These are phyloP conservation scores for Nettapus auritus DNA, from an alignment of 2,113 vertebrate species.

Conservation along the genomic window DNA sequence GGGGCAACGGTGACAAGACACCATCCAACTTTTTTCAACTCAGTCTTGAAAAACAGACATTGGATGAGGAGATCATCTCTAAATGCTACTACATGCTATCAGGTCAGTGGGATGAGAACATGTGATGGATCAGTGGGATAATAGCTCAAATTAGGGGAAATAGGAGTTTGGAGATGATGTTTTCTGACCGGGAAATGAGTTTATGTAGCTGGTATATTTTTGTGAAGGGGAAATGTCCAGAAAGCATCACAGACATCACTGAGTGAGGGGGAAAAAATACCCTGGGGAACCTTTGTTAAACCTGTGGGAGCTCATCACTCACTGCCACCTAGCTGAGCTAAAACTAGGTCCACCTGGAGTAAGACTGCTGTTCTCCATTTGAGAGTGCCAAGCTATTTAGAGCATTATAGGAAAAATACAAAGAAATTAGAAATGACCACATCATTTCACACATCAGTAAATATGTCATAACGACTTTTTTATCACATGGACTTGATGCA, in stretches of 20 bases:
- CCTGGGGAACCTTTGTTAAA: neutral
- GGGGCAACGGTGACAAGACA: neutral
- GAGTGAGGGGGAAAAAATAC: neutral
- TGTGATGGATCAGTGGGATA: neutral
- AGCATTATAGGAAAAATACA: neutral
- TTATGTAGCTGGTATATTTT: neutral
- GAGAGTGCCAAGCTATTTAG: neutral
- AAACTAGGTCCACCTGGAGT: neutral
- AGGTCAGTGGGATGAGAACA: neutral
- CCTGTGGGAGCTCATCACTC: neutral
- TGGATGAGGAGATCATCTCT: neutral
- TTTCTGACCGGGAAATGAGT: neutral
- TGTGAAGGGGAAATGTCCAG: neutral
- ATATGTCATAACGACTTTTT: constrained; percentile 54
- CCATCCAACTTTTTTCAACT: neutral
- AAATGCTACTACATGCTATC: neutral
- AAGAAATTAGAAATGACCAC: constrained; percentile 48
- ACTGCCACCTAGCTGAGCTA: neutral
- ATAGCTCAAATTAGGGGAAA: neutral
- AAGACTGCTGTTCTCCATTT: neutral
- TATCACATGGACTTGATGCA: constrained; percentile 34
- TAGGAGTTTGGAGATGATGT: neutral
- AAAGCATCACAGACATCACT: neutral
- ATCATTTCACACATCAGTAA: constrained; percentile 57
- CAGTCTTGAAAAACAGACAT: rapidly evolving